Evolutionary conservation across 2,888 invertebrate species (phyloP), one percentile per base, ranked within the genome.

Genomic region (Choristoneura rosaceana): DNA sequence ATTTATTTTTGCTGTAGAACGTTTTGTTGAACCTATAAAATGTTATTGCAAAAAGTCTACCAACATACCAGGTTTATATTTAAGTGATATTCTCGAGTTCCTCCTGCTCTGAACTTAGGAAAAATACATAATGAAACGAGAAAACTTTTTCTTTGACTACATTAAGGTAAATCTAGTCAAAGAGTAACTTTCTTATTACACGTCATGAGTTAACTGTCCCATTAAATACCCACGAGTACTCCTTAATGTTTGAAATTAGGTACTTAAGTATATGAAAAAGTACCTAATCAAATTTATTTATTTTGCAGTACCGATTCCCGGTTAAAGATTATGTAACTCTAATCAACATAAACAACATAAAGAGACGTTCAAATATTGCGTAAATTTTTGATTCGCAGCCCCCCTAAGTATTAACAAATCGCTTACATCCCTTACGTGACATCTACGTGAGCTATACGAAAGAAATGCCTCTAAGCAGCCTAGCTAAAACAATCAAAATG

Each of bases 61-160:
- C 4, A 15, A 17, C 9, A 17, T 52, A 17, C 17, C 2, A 52
- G 12, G 43, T 43, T 52, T 52, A 7, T 52, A 45, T 55, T 12
- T 41, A 17, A 62, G 43, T 52, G 52, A 15, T 15, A 14, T 14
- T 45, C 43, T 58, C 50, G 41, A 47, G 58, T 59, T 38, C 34
- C 64, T 70, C 33, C 38, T 12, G 34, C 17, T 64, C 45, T 50
- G 58, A 47, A 58, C 58, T 55, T 14, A 17, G 47, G 47, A 33
- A 17, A 58, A 15, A 70, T 58, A 25, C 45, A 50, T 59, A 38
- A 55, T 10, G 70, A 58, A 70, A 70, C 59, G 70, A 65, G 70
- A 60, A 70, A 70, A 70, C 64, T 70, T 70, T 69, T 34, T 38
- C 64, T 59, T 59, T 70, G 59, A 70, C 70, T 64, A 70, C 47